phyloP scores from a whole-genome alignment of 2,113 vertebrate genomes.

The Ceuthmochares aereus region DNA sequence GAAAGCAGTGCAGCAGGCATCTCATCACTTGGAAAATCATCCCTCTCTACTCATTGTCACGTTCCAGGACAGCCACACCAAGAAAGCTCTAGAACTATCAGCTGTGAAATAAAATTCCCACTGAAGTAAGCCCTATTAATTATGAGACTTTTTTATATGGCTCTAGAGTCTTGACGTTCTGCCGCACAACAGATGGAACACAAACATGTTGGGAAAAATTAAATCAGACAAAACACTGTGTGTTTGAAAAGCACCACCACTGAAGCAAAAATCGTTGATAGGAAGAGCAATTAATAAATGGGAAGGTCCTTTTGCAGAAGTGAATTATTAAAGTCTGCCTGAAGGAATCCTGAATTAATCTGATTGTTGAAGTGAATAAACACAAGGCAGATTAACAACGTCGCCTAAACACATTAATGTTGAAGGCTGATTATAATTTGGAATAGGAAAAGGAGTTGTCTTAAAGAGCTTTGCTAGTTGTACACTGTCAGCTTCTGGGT shows the following conservation, averaged over 20 bases:
- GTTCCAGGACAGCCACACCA: not conserved
- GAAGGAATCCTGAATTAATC: not conserved
- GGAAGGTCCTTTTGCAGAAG: not conserved
- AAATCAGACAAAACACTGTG: not conserved
- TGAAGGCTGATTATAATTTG: not conserved
- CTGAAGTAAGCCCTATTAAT: not conserved
- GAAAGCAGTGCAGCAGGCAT: not conserved
- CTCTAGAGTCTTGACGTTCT: not conserved
- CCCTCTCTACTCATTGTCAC: fast-evolving
- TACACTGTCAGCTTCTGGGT: not conserved
- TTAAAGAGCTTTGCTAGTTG: not conserved
- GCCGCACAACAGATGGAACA: not conserved
- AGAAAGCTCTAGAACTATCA: not conserved
- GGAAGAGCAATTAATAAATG: not conserved
- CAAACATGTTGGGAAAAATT: not conserved
- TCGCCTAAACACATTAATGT: not conserved
- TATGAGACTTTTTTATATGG: not conserved
- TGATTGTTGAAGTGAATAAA: not conserved
- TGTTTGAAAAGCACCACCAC: not conserved
- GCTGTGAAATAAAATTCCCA: not conserved
- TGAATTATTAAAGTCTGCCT: not conserved
- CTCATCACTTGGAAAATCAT: fast-evolving
- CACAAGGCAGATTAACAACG: not conserved
- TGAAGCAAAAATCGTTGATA: not conserved
- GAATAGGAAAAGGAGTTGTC: not conserved